Evolutionary conservation across 2,113 vertebrate species (phyloP), one percentile per base, ranked within the genome.

Genomic region (Brachyistius frenatus): DNA sequence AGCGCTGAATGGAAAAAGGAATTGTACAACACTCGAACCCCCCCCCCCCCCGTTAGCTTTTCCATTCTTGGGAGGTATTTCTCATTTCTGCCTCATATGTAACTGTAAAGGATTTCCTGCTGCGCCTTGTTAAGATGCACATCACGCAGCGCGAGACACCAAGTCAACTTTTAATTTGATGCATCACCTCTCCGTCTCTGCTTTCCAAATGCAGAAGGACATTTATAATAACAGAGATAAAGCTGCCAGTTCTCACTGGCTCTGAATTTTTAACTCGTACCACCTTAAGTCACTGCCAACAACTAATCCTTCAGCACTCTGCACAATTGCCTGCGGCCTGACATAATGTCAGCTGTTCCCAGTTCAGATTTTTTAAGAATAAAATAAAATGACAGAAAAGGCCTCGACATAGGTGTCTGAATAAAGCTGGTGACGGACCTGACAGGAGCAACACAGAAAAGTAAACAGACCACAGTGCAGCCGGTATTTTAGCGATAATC

Each of bases 21-120:
- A 84, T 67, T 67, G 54, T 77, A 63, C 79, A 78, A 80, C 76
- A 79, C 72, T 23, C 50, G 62, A 87, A 76, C 7, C 80, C 80
- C 80, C 1, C 37, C 5, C 55, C 53, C 60, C 53, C 39, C 71
- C 14, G 74, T 80, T 75, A 74, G 73, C 77, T 84, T 91, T 92
- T 92, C 88, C 85, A 85, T 86, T 85, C 76, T 58, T 87, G 86
- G 80, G 78, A 86, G 83, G 84, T 49, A 83, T 67, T 69, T 67
- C 61, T 81, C 58, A 81, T 79, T 76, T 75, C 36, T 78, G 72
- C 61, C 55, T 64, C n/a, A 56, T 46, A 78, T 2, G n/a, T 76
- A 76, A 78, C 78, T 50, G 57, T 50, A 4, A 32, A 35, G 35
- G 32, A 35, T 71, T 73, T 76, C 55, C 57, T 84, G 56, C 64